These are phyloP conservation scores for Auanema freiburgensis DNA, from an alignment of 2,888 invertebrate species.

Conservation along the genomic window DNA sequence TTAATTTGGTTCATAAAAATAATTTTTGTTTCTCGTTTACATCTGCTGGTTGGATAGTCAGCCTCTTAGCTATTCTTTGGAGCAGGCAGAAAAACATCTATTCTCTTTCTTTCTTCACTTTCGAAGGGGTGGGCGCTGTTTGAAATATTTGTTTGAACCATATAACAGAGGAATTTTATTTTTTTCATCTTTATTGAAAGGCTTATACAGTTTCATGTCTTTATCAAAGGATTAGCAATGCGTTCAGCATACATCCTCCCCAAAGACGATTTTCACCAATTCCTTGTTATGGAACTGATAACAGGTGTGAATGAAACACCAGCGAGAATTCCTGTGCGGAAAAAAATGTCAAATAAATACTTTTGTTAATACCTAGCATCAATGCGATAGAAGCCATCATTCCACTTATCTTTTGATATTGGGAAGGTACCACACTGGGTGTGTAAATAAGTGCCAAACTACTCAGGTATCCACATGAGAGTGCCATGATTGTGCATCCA, in stretches of 20 bases:
- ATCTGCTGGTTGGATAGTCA: no score
- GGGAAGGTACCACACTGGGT: constrained; percentile 66
- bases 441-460: constrained; percentile 91
- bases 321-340: constrained; percentile 23
- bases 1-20: no score
- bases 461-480: constrained; percentile 89
- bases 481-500: constrained; percentile 75
- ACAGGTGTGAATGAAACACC: constrained; percentile 41
- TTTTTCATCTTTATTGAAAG: no score
- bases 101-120: no score
- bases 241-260: background rate
- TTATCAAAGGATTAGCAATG: no score
- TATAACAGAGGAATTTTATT: no score
- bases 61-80: no score
- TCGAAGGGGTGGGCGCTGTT: no score
- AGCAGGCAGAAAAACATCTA: no score
- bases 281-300: constrained; percentile 25
- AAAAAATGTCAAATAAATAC: background rate
- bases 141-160: no score
- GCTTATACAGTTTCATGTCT: no score
- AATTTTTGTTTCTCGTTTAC: no score
- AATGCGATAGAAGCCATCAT: constrained; percentile 41
- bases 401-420: constrained; percentile 40
- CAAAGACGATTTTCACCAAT: constrained; percentile 8
- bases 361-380: constrained; percentile 25